These are phyloP conservation scores for Pica pica DNA, from an alignment of 2,113 vertebrate species.

Conservation along the genomic window DNA sequence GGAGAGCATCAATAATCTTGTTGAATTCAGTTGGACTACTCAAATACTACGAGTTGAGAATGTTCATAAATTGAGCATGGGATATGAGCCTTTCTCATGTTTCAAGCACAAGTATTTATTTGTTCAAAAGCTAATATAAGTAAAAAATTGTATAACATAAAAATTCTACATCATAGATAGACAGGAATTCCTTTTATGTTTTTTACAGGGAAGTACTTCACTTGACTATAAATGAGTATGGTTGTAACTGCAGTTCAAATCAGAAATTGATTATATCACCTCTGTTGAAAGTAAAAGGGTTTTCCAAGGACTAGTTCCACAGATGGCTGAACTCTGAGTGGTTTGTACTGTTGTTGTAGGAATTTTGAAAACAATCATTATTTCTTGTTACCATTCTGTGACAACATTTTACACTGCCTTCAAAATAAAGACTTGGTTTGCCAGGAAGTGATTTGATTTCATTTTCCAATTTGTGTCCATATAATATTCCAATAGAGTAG, in stretches of 20 bases:
- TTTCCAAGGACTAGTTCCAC: constrained; percentile 20
- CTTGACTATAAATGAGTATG: constrained; percentile 27
- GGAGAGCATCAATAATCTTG: neutral
- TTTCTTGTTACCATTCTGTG: constrained; percentile 6
- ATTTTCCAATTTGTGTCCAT: neutral
- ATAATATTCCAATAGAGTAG: neutral
- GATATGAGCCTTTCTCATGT: neutral
- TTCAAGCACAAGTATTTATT: neutral
- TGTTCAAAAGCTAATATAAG: neutral
- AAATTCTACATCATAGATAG: neutral
- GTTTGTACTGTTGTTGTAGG: neutral
- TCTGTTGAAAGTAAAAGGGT: neutral
- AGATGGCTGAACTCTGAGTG: neutral
- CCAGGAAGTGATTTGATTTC: neutral
- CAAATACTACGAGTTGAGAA: neutral
- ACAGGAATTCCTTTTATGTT: neutral
- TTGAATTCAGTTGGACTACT: neutral
- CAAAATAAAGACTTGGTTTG: neutral
- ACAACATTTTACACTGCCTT: neutral
- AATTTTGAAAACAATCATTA: constrained; percentile 37
- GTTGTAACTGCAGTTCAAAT: constrained; percentile 12
- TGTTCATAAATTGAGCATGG: neutral
- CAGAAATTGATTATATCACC: neutral
- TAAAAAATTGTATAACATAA: neutral
- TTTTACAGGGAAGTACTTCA: neutral